Percentiles rank a stretch among this genome's conserved stretches.
phyloP scores from a whole-genome alignment of 2,888 invertebrate genomes.

The Magallana nippona region DNA sequence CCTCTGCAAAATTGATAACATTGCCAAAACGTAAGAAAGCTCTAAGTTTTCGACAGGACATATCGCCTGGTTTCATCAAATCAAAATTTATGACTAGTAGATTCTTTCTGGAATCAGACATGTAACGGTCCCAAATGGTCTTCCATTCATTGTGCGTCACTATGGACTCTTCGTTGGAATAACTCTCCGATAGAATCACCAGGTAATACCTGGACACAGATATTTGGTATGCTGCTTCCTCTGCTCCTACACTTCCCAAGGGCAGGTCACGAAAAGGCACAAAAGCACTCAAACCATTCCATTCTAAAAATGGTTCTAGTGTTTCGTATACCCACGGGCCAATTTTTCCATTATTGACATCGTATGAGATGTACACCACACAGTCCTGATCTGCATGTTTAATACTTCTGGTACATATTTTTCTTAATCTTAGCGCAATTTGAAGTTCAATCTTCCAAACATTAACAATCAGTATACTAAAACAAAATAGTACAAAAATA shows the following conservation, averaged over 20 bases:
- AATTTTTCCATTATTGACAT: background rate
- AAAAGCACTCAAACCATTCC: background rate
- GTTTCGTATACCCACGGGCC: background rate
- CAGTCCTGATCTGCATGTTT: background rate
- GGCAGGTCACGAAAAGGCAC: background rate
- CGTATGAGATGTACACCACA: background rate
- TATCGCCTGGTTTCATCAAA: background rate
- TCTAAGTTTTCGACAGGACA: background rate
- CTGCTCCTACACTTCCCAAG: background rate
- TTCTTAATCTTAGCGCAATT: background rate
- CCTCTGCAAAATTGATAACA: background rate
- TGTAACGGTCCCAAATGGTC: background rate
- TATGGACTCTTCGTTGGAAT: background rate
- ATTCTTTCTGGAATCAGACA: background rate
- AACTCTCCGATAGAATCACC: background rate
- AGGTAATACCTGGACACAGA: background rate
- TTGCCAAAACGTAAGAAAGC: background rate
- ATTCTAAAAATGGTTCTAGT: background rate
- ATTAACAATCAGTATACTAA: background rate
- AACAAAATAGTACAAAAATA: background rate
- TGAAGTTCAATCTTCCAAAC: background rate
- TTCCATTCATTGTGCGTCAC: constrained; percentile 9
- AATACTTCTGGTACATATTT: background rate
- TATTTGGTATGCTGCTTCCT: background rate
- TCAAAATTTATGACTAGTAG: constrained; percentile 1